Percentiles rank a stretch among this genome's conserved stretches.
phyloP scores from a whole-genome alignment of 2,113 vertebrate genomes.

The Rhinopithecus roxellana region DNA sequence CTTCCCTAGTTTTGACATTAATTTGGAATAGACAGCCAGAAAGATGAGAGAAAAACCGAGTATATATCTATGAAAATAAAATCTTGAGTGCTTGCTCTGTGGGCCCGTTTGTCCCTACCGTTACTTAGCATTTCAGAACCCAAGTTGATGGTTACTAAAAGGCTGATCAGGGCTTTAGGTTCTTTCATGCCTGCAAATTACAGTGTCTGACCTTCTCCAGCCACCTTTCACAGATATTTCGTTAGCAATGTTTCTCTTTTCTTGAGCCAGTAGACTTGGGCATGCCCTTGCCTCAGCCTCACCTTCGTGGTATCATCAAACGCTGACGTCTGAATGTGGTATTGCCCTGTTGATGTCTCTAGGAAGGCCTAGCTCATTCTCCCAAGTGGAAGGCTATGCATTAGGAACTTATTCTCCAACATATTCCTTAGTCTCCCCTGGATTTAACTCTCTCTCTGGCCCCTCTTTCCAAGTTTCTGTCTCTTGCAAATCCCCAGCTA shows the following conservation, averaged over 20 bases:
- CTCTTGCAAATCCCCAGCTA: not conserved
- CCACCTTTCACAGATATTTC: not conserved
- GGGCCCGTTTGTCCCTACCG: not conserved
- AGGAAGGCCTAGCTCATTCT: not conserved
- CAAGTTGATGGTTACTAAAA: not conserved
- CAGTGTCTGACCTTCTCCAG: not conserved
- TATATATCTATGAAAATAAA: not conserved
- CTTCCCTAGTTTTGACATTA: not conserved
- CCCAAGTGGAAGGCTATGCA: not conserved
- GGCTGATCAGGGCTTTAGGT: not conserved
- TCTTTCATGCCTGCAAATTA: not conserved
- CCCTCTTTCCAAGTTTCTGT: not conserved
- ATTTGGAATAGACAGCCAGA: conserved; percentile 20
- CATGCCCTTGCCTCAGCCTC: not conserved
- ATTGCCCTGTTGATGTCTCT: not conserved
- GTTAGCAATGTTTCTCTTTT: not conserved
- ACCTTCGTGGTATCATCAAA: not conserved
- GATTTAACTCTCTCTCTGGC: not conserved
- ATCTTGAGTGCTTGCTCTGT: not conserved
- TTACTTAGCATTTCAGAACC: conserved; percentile 1
- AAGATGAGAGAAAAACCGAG: not conserved
- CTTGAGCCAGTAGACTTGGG: not conserved
- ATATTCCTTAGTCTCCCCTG: not conserved
- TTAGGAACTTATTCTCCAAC: not conserved
- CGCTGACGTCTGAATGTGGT: not conserved